Percentiles rank a stretch among this genome's conserved stretches.
phyloP scores from a whole-genome alignment of 2,113 vertebrate genomes.

The Amblyopsis rosae region DNA sequence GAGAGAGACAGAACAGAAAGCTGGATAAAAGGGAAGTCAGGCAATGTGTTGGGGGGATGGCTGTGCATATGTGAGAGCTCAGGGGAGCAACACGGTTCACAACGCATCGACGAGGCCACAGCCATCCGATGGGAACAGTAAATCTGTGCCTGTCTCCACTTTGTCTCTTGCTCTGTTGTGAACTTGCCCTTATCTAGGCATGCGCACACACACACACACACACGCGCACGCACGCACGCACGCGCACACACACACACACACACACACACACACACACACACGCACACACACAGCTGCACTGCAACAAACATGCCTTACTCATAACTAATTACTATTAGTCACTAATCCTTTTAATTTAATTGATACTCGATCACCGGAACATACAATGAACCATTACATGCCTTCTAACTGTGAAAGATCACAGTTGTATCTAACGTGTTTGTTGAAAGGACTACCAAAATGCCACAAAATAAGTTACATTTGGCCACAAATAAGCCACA shows the following conservation, averaged over 20 bases:
- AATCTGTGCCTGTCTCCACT: slow-evolving; percentile 45
- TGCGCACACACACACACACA: neutral
- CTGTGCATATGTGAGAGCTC: slow-evolving; percentile 45
- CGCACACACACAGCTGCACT: neutral
- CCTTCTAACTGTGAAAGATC: too few species aligned
- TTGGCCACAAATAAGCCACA: too few species aligned
- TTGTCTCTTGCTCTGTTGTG: slow-evolving; percentile 20
- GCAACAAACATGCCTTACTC: too few species aligned
- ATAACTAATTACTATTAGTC: too few species aligned
- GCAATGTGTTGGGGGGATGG: neutral
- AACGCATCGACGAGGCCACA: slow-evolving; percentile 48
- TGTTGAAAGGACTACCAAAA: too few species aligned
- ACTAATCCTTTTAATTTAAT: too few species aligned
- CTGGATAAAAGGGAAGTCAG: neutral
- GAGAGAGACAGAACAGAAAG: neutral
- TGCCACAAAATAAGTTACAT: too few species aligned
- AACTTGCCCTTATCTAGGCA: slow-evolving; percentile 7
- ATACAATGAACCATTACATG: too few species aligned
- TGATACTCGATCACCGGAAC: too few species aligned
- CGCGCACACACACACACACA: neutral
- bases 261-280: neutral
- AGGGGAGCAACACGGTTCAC: slow-evolving; percentile 39
- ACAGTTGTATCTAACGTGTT: too few species aligned
- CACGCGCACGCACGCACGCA: too few species aligned
- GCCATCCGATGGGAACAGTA: slow-evolving; percentile 30